A percentile compares a stretch with the other conserved stretches of the same genome.
phyloP scores from a whole-genome alignment of 2,113 vertebrate genomes.

The Archilochus colubris region DNA sequence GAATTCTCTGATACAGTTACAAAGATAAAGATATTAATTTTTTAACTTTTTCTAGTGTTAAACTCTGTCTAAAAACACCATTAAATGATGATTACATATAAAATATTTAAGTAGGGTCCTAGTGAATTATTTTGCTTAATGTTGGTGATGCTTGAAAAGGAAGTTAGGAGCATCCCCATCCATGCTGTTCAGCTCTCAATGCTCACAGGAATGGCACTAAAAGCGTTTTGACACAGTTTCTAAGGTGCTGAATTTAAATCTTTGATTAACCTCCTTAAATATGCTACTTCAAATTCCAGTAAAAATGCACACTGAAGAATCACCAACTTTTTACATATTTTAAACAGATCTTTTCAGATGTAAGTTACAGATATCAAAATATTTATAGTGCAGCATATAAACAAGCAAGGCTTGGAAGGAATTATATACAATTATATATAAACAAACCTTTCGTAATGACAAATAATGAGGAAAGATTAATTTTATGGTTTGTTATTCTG shows the following conservation, averaged over 20 bases:
- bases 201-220: background rate
- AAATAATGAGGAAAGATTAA: background rate
- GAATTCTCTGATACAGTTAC: background rate
- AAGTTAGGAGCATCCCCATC: background rate
- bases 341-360: background rate
- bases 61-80: background rate
- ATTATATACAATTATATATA: background rate
- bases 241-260: background rate
- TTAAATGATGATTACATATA: background rate
- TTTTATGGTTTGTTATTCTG: background rate
- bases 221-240: background rate
- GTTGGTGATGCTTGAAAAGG: background rate
- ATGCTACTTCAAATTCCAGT: background rate
- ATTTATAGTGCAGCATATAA: background rate
- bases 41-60: background rate
- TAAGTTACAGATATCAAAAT: constrained; percentile 5
- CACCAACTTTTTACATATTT: background rate
- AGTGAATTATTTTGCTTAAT: background rate
- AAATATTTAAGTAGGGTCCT: background rate
- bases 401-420: constrained; percentile 3
- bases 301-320: background rate
- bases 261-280: background rate
- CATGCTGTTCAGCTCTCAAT: background rate
- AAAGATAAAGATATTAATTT: background rate
- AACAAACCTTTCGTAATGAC: background rate